Percentiles rank a stretch among this genome's conserved stretches.
These are phyloP conservation scores for Otus sunia DNA, from an alignment of 2,113 vertebrate genomes.

Conservation along the genomic window DNA sequence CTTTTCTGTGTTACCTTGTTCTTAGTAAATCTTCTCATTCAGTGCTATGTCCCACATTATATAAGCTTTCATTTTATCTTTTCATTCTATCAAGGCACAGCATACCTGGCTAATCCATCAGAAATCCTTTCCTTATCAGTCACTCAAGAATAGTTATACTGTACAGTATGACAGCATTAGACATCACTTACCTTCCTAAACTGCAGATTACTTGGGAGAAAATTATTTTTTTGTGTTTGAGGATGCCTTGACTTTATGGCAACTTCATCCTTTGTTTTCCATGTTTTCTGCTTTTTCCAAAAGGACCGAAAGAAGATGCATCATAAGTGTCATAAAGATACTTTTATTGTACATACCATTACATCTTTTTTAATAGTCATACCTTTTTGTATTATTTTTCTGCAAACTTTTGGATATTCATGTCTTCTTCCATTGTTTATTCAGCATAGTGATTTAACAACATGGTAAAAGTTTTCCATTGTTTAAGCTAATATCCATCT, in stretches of 20 bases:
- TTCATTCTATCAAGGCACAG: conserved; percentile 55
- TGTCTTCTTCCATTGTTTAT: neutral
- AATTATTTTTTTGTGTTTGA: conserved; percentile 8
- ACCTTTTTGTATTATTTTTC: neutral
- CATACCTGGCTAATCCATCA: conserved; percentile 69
- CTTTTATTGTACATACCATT: neutral
- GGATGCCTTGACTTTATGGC: neutral
- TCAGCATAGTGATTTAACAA: neutral
- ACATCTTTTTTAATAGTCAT: neutral
- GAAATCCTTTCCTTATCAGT: conserved; percentile 69
- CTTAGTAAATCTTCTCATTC: conserved; percentile 30
- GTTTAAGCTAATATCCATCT: neutral
- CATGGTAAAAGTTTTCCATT: neutral
- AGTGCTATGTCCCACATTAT: conserved; percentile 12
- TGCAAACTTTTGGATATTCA: neutral
- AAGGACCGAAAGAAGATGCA: neutral
- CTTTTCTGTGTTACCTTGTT: conserved; percentile 9
- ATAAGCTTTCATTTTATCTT: conserved; percentile 64
- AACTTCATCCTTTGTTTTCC: neutral
- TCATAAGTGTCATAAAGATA: neutral
- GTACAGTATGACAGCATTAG: conserved; percentile 44
- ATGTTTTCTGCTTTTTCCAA: neutral
- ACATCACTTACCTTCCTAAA: conserved; percentile 62
- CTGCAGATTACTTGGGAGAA: conserved; percentile 41
- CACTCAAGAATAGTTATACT: conserved; percentile 53